Evolutionary conservation across 1,140 invertebrate genomes (phyloP).

Genomic region (Hermetia illucens): DNA sequence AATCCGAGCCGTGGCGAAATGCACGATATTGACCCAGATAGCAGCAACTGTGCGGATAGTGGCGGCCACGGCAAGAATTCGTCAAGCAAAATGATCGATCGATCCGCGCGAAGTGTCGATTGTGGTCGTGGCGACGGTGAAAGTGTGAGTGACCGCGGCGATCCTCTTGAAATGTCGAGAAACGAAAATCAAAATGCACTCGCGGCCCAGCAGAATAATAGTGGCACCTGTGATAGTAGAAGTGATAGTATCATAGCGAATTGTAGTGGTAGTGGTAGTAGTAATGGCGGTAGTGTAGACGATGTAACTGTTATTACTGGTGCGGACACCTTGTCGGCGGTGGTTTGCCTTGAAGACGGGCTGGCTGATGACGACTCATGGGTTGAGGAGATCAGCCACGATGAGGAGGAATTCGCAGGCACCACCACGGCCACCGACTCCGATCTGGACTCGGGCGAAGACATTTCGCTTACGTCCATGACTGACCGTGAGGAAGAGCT

Average conservation of each 20-base stretch:
- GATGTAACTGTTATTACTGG: slow-evolving; percentile 48
- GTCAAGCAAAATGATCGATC: too few species aligned
- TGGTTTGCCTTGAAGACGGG: slow-evolving; percentile 68
- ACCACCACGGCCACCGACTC: slow-evolving; percentile 40
- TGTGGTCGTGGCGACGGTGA: too few species aligned
- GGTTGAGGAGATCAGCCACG: slow-evolving; percentile 69
- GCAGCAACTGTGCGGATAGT: too few species aligned
- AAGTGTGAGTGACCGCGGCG: slow-evolving; percentile 27
- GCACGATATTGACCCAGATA: slow-evolving; percentile 8
- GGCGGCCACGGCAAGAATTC: too few species aligned
- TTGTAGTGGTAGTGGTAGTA: background rate
- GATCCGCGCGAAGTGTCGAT: too few species aligned
- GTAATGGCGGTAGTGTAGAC: slow-evolving; percentile 13
- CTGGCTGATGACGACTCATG: slow-evolving; percentile 75
- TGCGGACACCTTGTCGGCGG: slow-evolving; percentile 45
- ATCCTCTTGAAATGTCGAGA: slow-evolving; percentile 2
- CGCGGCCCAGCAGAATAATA: too few species aligned
- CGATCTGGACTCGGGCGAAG: slow-evolving; percentile 36
- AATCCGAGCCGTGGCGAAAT: background rate
- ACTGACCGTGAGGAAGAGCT: slow-evolving; percentile 65
- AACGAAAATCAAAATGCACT: background rate
- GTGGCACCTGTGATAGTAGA: too few species aligned
- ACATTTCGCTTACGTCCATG: slow-evolving; percentile 34
- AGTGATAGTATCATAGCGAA: slow-evolving; percentile 1
- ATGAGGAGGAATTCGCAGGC: slow-evolving; percentile 44